Evolutionary conservation across 1,140 invertebrate genomes (phyloP).

Genomic region (Leptinotarsa texana): DNA sequence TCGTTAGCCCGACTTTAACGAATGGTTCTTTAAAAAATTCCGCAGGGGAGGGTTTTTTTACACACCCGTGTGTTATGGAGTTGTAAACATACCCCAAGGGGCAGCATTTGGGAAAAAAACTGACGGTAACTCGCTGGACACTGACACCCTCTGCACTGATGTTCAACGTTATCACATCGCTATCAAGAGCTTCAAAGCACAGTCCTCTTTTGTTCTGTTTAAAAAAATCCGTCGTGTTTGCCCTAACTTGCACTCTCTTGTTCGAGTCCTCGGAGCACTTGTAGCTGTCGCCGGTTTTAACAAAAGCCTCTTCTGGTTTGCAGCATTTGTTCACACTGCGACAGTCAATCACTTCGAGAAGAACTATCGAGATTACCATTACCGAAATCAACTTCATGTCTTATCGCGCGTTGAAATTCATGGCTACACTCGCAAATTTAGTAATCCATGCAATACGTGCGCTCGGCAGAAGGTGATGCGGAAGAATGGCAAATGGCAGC

Average conservation of each 20-base stretch:
- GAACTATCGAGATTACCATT: neutral
- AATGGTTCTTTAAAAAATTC: slow-evolving; percentile 33
- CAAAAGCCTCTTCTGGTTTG: neutral
- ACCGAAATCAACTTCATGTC: neutral
- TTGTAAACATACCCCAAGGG: slow-evolving; percentile 40
- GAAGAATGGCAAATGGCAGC: neutral
- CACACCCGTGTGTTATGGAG: slow-evolving; percentile 34
- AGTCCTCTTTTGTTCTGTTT: neutral
- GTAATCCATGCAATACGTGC: neutral
- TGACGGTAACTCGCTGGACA: neutral
- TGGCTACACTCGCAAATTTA: neutral
- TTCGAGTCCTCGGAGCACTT: neutral
- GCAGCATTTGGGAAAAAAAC: slow-evolving; percentile 44
- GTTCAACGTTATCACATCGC: neutral
- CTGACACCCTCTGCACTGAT: neutral
- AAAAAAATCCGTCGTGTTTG: slow-evolving; percentile 22
- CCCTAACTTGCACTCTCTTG: slow-evolving; percentile 20
- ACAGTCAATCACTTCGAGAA: neutral
- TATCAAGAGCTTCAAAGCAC: neutral
- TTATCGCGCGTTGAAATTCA: neutral
- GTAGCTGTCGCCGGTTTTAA: neutral
- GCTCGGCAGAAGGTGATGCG: neutral
- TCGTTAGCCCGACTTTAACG: slow-evolving; percentile 37
- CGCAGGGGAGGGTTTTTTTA: slow-evolving; percentile 12
- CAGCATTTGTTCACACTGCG: slow-evolving; percentile 1